Evolutionary conservation across 1,140 invertebrate genomes (phyloP), one percentile per base, ranked within the genome.

Genomic region (Pseudomyrmex pallidus): DNA sequence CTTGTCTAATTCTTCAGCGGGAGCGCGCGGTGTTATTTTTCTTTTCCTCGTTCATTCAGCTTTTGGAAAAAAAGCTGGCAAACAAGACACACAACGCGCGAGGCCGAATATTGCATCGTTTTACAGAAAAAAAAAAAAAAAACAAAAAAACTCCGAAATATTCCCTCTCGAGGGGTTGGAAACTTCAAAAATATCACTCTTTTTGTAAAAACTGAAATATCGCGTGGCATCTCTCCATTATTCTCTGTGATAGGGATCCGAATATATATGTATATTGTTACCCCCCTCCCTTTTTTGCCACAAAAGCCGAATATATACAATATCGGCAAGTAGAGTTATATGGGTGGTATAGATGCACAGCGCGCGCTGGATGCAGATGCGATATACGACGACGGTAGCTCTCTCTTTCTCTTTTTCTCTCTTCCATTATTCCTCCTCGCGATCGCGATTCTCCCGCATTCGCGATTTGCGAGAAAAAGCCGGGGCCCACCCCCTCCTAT

Each of bases 141-240:
- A 35, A 35, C n/a, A 25, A 25, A 25, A 25, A 25, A 25, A 25
- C 25, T 3, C 25, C 25, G 25, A 25, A 25, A 2, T 70, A 35
- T 57, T 25, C 12, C 15, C 54, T n/a, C 46, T 57, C 44, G 9
- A 70, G 20, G n/a, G 13, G 1, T 20, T 1, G 8, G 17, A 56
- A 35, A 50, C 52, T 8, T 22, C 17, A 13, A 44, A 44, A 15
- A 50, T 54, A 15, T 77, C 64, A 54, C 44, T 15, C 44, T 66
- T 77, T 67, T 77, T 67, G 15, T 35, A 15, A 67, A 77, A 77
- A 66, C 48, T 35, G 54, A 50, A 66, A 74, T 15, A 17, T 12
- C 22, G 15, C 57, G 20, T 13, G 73, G 46, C 15, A 50, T 10
- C 13, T 2, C 22, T 20, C 44, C 67, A 52, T 77, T 77, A 67